Evolutionary conservation across 2,888 invertebrate species (phyloP).

Genomic region (Laothoe populi): DNA sequence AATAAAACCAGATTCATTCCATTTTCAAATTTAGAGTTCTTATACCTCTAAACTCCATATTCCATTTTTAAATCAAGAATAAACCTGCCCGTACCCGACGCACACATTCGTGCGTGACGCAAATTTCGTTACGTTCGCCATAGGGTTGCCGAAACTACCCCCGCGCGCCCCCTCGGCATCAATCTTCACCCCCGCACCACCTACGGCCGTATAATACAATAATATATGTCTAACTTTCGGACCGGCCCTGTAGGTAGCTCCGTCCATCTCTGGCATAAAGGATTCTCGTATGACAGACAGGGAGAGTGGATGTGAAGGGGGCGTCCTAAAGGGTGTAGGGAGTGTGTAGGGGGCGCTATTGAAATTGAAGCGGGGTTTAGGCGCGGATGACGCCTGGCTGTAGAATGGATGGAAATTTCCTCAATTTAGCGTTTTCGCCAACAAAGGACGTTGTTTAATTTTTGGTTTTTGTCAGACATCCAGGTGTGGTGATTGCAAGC

Average conservation of each 20-base stretch:
- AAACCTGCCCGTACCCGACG: conserved; percentile 38
- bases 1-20: too few relatives aligned
- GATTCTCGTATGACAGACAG: conserved; percentile 47
- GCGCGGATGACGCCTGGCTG: conserved; percentile 84
- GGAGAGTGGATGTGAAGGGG: conserved; percentile 64
- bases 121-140: conserved; percentile 80
- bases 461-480: conserved; percentile 78
- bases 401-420: conserved; percentile 85
- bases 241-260: conserved; percentile 80
- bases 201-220: conserved; percentile 84
- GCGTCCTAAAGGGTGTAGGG: conserved; percentile 84
- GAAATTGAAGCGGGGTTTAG: conserved; percentile 85
- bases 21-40: neutral
- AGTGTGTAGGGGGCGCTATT: conserved; percentile 81
- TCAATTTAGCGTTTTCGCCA: conserved; percentile 84
- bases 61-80: conserved; percentile 19
- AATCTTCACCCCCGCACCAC: conserved; percentile 82
- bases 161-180: conserved; percentile 70
- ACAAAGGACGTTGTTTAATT: conserved; percentile 84
- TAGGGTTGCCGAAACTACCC: conserved; percentile 83
- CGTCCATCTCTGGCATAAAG: conserved; percentile 50
- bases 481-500: conserved; percentile 63
- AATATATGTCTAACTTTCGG: conserved; percentile 85
- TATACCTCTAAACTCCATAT: neutral
- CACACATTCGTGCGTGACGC: conserved; percentile 73